phyloP scores from a whole-genome alignment of 2,797 vertebrate species.

The Hyperoplus lanceolatus region DNA sequence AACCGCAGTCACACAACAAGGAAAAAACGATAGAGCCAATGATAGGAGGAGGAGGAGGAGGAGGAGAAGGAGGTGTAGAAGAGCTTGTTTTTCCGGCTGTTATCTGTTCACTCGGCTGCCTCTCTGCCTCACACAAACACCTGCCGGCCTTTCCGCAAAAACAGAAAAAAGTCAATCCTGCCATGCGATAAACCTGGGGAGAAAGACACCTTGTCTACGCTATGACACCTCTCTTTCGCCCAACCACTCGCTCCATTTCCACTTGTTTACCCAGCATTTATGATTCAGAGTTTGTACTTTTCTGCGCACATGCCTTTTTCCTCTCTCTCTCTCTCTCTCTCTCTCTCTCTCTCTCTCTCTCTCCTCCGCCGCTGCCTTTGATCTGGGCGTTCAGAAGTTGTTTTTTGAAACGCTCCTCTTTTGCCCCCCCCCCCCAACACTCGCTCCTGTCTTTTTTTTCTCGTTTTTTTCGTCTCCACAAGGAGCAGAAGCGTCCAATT shows the following conservation, averaged over 20 bases:
- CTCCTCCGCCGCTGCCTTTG: conserved; percentile 66
- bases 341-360: conserved; percentile 24
- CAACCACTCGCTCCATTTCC: conserved; percentile 55
- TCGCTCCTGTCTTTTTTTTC: conserved; percentile 61
- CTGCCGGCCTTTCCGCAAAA: conserved; percentile 67
- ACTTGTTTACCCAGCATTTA: conserved; percentile 72
- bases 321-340: conserved; percentile 32
- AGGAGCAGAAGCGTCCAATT: conserved; percentile 76
- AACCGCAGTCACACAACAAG: not conserved
- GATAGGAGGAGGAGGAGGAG: conserved; percentile 46
- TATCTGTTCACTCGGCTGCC: conserved; percentile 79
- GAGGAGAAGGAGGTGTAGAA: conserved; percentile 64
- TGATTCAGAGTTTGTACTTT: conserved; percentile 46
- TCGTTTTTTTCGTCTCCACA: conserved; percentile 55
- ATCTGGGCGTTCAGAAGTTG: conserved; percentile 77
- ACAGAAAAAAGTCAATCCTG: conserved; percentile 61
- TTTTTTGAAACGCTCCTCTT: conserved; percentile 79
- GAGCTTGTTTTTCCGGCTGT: conserved; percentile 66
- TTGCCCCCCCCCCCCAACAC: conserved; percentile 51
- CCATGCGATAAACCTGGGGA: conserved; percentile 51
- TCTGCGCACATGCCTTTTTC: conserved; percentile 16
- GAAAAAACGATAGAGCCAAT: not conserved
- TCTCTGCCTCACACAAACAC: conserved; percentile 73
- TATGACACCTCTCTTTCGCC: conserved; percentile 59
- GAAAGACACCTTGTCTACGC: conserved; percentile 61